Conservation (phyloP, 2,888 invertebrate genomes). For the Bugulina stolonifera region DNA sequence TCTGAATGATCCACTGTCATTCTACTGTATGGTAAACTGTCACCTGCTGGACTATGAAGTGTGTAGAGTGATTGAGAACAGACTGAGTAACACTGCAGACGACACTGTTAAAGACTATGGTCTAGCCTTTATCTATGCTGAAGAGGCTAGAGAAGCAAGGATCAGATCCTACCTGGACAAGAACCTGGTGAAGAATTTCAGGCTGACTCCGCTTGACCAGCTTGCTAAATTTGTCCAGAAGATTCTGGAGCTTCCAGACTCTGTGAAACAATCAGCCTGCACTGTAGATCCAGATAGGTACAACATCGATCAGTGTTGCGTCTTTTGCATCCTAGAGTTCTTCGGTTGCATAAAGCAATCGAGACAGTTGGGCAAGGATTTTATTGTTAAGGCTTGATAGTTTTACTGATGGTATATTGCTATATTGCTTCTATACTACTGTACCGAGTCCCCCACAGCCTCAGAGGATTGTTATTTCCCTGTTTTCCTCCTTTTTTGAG, state of each 20-base stretch:
- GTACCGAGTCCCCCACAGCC: no score
- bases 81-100: constrained; percentile 15
- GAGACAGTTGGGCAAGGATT: no score
- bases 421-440: no score
- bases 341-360: no score
- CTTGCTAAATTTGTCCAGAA: not conserved
- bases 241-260: not conserved
- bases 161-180: constrained; percentile 7
- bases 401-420: no score
- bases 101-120: not conserved
- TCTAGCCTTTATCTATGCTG: constrained; percentile 15
- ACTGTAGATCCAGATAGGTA: constrained; percentile 8
- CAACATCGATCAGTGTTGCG: no score
- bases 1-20: constrained; percentile 1
- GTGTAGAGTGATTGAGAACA: constrained; percentile 22
- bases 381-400: no score
- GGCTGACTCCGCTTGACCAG: not conserved
- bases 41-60: constrained; percentile 40
- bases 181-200: not conserved
- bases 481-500: no score
- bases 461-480: no score
- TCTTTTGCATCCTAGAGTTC: no score
- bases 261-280: not conserved
- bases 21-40: constrained; percentile 39
- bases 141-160: constrained; percentile 8